Evolutionary conservation across 2,888 invertebrate species (phyloP), one percentile per base, ranked within the genome.

Genomic region (Pediacus dermestoides): DNA sequence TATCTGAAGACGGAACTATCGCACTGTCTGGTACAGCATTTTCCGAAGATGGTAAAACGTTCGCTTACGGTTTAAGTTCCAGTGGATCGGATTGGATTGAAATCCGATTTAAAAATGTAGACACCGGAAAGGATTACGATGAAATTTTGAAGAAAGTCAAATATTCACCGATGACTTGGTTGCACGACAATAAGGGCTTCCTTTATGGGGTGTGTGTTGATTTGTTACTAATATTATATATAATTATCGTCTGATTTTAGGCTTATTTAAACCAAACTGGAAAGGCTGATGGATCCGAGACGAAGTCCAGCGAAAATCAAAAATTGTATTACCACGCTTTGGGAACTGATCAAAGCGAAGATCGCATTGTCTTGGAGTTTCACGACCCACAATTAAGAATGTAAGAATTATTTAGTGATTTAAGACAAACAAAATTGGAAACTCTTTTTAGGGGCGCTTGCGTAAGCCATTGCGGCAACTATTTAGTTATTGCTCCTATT

Each of bases 81-180:
- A 91, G 90, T 67, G 97, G 97, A 0, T 95, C 95, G 1, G 97
- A 99, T 68, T 97, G 97, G 97, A 81, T 85, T 50, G 90, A 88
- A 32, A 89, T 97, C 57, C 84, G 85, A 60, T 81, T 90, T 53
- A 83, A 83, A 53, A 77, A 85, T 70, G 82, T 86, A 0, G 77
- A 75, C 42, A 82, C 82, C 57, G 84, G 84, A 81, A 76, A 88
- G 63, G 90, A 95, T 61, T 86, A 89, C 52, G 80, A 85, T 8
- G 97, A 99, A 67, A 77, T 82, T n/a, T 73, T 99, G 48, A 82
- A 86, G 58, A 88, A 90, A 66, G 88, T 95, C 0, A 96, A 96
- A 70, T 96, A 89, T 68, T 88, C 93, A 1, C 77, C 83, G 8
- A 80, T 96, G 70, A 78, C 89, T 1, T 99, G 96, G 96, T 91